Base-by-base conservation (phyloP, 2,113 vertebrate species). In the Oxyruncus cristatus region DNA sequence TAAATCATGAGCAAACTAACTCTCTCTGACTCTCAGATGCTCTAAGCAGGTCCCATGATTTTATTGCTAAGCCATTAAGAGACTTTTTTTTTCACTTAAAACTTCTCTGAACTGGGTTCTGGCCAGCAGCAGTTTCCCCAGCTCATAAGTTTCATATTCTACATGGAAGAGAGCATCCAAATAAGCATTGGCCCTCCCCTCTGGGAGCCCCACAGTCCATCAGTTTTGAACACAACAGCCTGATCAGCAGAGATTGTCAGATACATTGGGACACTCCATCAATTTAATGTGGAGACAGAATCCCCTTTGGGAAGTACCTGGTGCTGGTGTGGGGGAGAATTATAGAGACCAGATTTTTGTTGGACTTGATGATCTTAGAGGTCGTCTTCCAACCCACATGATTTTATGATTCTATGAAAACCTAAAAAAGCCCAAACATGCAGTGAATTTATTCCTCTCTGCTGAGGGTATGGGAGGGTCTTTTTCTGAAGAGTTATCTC, bases 251-350 rank as follows among this genome's bases (percentile, higher is more conserved):
- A 83, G 68, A 47, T 42, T 87, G 93, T 85, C 89, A 83, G 74
- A 91, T 72, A 12, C 13, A 0, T 42, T 91, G 83, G 84, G 79
- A 49, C 65, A 58, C 56, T 71, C 83, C 80, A 37, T 87, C 76
- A 46, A n/a, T 95, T 87, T 74, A 72, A 49, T 50, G 44, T 75
- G 83, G 80, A 95, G 90, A 92, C 68, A 84, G 66, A 56, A 91
- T 18, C 35, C 56, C 79, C 78, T 66, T 55, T 20, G 93, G 53
- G 52, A 77, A 65, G 30, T 76, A 76, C 44, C 37, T 82, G 85
- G 26, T 75, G 59, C 24, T 53, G 63, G 46, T 81, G 44, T 46
- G 30, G 37, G 27, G 37, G 44, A 91, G 76, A 89, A 76, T 72
- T 93, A 41, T 3, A 80, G 58, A 37, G 44, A 65, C 47, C 68